phyloP scores from a whole-genome alignment of 2,888 invertebrate species.

The Pristionchus mayeri region DNA sequence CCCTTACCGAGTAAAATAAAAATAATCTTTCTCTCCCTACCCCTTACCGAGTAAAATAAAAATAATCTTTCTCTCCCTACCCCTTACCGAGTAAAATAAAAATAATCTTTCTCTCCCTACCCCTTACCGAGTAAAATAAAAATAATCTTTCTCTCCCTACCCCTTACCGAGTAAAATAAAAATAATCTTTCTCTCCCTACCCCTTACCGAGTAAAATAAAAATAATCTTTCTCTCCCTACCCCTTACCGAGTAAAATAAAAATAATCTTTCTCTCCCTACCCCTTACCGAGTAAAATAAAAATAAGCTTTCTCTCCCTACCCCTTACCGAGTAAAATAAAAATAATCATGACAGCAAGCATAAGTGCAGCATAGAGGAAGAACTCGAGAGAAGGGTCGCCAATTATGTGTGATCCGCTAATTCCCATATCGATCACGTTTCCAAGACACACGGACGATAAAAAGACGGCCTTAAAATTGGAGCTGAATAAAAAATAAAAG shows the following conservation, averaged over 20 bases:
- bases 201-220: conserved; percentile 63
- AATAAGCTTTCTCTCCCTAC: not conserved
- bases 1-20: too few species aligned
- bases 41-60: too few species aligned
- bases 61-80: too few species aligned
- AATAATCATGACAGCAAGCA: conserved; percentile 71
- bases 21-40: too few species aligned
- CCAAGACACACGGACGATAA: conserved; percentile 92
- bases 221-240: conserved; percentile 50
- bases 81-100: too few species aligned
- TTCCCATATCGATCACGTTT: conserved; percentile 91
- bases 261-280: not conserved
- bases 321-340: conserved; percentile 64
- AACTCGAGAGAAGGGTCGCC: conserved; percentile 73
- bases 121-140: too few species aligned
- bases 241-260: too few species aligned
- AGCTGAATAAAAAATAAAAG: too few species aligned
- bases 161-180: too few species aligned
- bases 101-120: not conserved
- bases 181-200: not conserved
- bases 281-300: not conserved
- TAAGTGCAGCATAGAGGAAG: conserved; percentile 74
- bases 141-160: not conserved
- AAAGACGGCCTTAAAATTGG: conserved; percentile 86
- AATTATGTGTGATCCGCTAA: conserved; percentile 77